These are phyloP conservation scores for Candoia aspera DNA, from an alignment of 2,113 vertebrate species.

Conservation along the genomic window DNA sequence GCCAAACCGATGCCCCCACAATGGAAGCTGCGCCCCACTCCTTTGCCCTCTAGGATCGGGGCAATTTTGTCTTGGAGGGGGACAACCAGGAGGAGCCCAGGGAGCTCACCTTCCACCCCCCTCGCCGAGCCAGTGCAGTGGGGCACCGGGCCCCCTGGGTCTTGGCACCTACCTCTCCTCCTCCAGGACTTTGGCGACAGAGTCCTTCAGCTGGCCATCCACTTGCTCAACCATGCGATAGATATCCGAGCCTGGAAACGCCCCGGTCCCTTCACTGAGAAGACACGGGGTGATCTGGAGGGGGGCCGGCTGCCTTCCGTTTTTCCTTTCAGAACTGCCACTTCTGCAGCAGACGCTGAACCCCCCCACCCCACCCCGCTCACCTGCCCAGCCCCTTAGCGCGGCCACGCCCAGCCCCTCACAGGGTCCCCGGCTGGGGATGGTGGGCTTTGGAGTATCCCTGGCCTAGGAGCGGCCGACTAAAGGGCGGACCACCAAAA, in stretches of 20 bases:
- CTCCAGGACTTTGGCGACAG: constrained; percentile 57
- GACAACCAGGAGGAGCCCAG: not conserved
- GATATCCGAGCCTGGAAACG: constrained; percentile 70
- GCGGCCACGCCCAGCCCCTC: not conserved
- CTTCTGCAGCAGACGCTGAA: not conserved
- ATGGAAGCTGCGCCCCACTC: not conserved
- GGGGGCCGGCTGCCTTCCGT: rapidly evolving
- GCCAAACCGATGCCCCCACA: not conserved
- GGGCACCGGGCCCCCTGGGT: not conserved
- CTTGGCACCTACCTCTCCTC: constrained; percentile 60
- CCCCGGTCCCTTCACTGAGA: constrained; percentile 70
- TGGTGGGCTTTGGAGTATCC: not conserved
- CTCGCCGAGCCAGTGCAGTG: not conserved
- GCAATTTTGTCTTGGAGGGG: not conserved
- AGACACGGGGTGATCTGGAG: not conserved
- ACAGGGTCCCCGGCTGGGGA: not conserved
- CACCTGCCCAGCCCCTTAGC: not conserved
- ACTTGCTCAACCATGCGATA: constrained; percentile 75
- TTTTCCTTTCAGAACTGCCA: not conserved
- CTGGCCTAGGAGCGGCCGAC: not conserved
- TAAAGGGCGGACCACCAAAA: not conserved
- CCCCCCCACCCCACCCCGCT: not conserved
- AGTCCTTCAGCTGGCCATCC: constrained; percentile 65
- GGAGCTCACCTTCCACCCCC: not conserved
- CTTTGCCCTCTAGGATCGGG: not conserved